Evolutionary conservation across 35 echinoderm and acorn worm species (phyloP).

Genomic region (Apostichopus californicus): DNA sequence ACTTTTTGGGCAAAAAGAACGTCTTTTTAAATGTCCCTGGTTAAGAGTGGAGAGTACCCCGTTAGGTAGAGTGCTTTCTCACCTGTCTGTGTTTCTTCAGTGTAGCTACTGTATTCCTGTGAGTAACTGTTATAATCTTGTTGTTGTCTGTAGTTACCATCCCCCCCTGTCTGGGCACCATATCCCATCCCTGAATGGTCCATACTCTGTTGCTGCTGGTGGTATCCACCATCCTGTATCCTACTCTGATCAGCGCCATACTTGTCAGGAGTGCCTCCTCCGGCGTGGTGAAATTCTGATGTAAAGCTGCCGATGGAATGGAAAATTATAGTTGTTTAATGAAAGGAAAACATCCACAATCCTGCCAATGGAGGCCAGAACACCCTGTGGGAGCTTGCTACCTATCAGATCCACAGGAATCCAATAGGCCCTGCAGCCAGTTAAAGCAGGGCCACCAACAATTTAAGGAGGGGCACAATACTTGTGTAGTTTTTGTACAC

Average conservation of each 20-base stretch:
- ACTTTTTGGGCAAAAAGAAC: too few relatives aligned
- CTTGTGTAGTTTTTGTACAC: too few relatives aligned
- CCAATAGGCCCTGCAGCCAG: too few relatives aligned
- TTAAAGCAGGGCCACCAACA: too few relatives aligned
- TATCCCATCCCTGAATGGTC: constrained; percentile 24
- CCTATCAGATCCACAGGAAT: too few relatives aligned
- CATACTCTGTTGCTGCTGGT: constrained; percentile 33
- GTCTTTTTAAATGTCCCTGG: too few relatives aligned
- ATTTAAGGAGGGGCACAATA: too few relatives aligned
- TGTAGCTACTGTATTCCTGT: constrained; percentile 13
- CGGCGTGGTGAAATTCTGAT: constrained; percentile 75
- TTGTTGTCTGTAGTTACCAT: constrained; percentile 51
- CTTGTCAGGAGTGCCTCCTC: constrained; percentile 79
- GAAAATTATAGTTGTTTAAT: not conserved
- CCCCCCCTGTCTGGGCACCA: constrained; percentile 15
- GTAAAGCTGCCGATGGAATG: constrained; percentile 59
- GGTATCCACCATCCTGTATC: constrained; percentile 38
- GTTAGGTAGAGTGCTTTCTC: not conserved
- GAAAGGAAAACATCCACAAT: not conserved
- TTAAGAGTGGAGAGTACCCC: too few relatives aligned
- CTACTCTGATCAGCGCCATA: constrained; percentile 73
- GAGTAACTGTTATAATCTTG: not conserved
- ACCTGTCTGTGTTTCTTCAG: constrained; percentile 28
- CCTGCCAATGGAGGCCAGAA: too few relatives aligned
- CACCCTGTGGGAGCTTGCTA: too few relatives aligned